Evolutionary conservation across 1,140 invertebrate species (phyloP).

Genomic region (Apis cerana): DNA sequence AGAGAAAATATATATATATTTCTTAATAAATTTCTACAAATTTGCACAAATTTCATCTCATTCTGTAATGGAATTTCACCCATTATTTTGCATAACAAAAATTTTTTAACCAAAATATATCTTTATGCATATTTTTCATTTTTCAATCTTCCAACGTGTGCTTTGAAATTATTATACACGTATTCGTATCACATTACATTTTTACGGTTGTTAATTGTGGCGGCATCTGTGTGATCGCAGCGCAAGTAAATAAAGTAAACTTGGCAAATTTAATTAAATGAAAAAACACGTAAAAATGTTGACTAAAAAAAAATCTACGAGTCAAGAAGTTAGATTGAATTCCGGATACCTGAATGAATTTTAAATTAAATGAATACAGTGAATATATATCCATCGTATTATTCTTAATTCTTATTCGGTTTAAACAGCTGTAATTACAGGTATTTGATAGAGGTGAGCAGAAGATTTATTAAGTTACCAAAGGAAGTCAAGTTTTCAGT

Average conservation of each 20-base stretch:
- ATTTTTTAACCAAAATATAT: background rate
- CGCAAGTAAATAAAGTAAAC: background rate
- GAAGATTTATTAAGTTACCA: constrained; percentile 14
- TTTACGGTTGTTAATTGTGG: constrained; percentile 22
- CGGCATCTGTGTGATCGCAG: background rate
- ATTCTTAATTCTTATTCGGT: constrained; percentile 19
- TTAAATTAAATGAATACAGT: background rate
- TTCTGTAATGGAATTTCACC: constrained; percentile 73
- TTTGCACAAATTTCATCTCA: constrained; percentile 68
- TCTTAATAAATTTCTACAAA: constrained; percentile 69
- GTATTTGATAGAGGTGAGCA: background rate
- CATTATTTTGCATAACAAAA: constrained; percentile 41
- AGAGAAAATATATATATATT: constrained; percentile 66
- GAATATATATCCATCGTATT: background rate
- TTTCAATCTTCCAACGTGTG: constrained; percentile 29
- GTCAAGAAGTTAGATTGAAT: background rate
- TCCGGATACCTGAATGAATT: constrained; percentile 6
- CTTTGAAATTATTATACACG: background rate
- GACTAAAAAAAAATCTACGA: background rate
- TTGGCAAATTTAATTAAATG: no score
- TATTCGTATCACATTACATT: background rate
- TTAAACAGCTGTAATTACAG: constrained; percentile 29
- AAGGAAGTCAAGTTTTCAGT: constrained; percentile 5
- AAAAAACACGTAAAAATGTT: background rate
- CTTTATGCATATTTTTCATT: constrained; percentile 44